These are phyloP conservation scores for Pomatorhinus ruficollis DNA, from an alignment of 2,113 vertebrate species.

Conservation along the genomic window DNA sequence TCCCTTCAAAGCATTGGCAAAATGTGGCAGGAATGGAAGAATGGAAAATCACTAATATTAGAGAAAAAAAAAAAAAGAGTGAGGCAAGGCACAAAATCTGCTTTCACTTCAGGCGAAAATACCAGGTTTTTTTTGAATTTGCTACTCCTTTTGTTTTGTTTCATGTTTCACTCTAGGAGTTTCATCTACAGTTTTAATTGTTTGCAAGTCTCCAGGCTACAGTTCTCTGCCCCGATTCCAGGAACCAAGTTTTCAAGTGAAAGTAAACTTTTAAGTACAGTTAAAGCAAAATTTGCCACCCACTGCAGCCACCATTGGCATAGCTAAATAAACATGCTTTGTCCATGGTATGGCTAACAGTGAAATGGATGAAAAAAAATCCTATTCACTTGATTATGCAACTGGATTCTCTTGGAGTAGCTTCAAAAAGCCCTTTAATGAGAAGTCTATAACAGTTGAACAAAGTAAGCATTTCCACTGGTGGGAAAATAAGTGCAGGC, in stretches of 20 bases:
- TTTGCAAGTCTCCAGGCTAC: not conserved
- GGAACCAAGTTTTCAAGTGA: constrained; percentile 14
- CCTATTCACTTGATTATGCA: constrained; percentile 53
- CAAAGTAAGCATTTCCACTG: constrained; percentile 48
- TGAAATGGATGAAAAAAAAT: constrained; percentile 25
- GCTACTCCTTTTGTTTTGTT: not conserved
- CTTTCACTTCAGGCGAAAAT: not conserved
- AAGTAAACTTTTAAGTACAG: not conserved
- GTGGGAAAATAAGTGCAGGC: constrained; percentile 25
- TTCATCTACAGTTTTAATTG: not conserved
- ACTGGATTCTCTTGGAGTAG: constrained; percentile 43
- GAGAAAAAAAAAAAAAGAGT: fast-evolving
- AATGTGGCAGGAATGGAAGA: not conserved
- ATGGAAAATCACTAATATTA: not conserved
- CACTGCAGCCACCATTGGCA: not conserved
- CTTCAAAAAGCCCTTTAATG: constrained; percentile 30
- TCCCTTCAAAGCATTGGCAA: not conserved
- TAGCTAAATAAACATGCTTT: constrained; percentile 43
- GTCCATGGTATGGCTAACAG: constrained; percentile 30
- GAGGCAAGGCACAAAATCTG: not conserved
- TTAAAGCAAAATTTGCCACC: constrained; percentile 37
- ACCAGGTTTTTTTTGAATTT: not conserved
- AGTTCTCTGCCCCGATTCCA: not conserved
- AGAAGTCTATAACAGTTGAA: constrained; percentile 14
- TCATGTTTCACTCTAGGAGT: not conserved